These are phyloP conservation scores for Ptycholaimellus sp. DNA, from an alignment of 2,888 invertebrate genomes.

Conservation along the genomic window DNA sequence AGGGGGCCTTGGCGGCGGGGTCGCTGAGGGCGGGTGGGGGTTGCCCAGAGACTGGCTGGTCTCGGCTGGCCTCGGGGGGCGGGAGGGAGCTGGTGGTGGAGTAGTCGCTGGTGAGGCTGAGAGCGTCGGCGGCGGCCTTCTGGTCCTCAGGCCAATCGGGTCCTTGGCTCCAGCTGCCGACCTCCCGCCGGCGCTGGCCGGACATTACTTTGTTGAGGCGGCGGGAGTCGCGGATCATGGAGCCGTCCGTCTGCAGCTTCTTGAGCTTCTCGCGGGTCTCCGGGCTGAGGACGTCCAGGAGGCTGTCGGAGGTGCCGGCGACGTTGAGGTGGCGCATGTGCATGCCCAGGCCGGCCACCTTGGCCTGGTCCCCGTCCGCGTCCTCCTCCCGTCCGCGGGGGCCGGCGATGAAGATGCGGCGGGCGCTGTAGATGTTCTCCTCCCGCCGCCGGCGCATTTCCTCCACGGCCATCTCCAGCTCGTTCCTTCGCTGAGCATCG, in stretches of 20 bases:
- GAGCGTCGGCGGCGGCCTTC: conserved; percentile 10
- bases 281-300: conserved; percentile 15
- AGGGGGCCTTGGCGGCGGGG: conserved; percentile 9
- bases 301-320: conserved; percentile 10
- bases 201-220: no score
- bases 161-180: not conserved
- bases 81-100: conserved; percentile 11
- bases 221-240: not conserved
- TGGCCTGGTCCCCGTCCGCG: conserved; percentile 5
- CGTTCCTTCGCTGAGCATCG: conserved; percentile 6
- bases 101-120: conserved; percentile 15
- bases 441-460: conserved; percentile 11
- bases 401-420: conserved; percentile 20
- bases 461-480: conserved; percentile 1
- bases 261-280: conserved; percentile 19
- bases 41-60: not conserved
- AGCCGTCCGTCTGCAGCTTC: conserved; percentile 12
- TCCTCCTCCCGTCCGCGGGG: conserved; percentile 9
- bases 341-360: conserved; percentile 13
- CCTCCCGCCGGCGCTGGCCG: not conserved
- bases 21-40: conserved; percentile 3
- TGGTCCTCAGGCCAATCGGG: no score
- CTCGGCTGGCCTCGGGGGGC: not conserved
- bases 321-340: conserved; percentile 16
- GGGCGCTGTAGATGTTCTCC: conserved; percentile 14